phyloP scores from a whole-genome alignment of 2,113 vertebrate species.

The Heterotilapia buettikoferi region DNA sequence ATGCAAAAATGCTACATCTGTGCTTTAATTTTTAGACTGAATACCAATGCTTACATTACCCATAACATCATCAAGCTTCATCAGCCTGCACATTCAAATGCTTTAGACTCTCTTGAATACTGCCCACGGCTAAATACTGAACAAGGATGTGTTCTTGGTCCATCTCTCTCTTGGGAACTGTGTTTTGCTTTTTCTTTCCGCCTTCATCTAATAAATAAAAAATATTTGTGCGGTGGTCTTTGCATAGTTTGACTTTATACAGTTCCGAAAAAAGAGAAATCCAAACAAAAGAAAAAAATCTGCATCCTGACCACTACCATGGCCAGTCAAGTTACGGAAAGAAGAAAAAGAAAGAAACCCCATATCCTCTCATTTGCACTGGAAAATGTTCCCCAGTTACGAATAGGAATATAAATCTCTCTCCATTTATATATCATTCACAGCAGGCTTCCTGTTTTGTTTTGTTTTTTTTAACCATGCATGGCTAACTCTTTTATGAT shows the following conservation, averaged over 20 bases:
- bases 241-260: not conserved
- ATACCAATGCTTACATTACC: not conserved
- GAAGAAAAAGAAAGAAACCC: not conserved
- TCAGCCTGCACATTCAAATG: not conserved
- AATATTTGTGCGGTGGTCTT: not conserved
- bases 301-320: not conserved
- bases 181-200: not conserved
- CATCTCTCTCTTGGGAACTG: not conserved
- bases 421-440: not conserved
- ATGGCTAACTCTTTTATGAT: slow-evolving; percentile 24
- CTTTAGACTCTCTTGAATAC: not conserved
- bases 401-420: not conserved
- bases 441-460: slow-evolving; percentile 4
- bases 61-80: not conserved
- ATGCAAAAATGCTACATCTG: not conserved
- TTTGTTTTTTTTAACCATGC: not conserved
- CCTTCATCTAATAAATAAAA: not conserved
- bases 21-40: not conserved
- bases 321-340: not conserved
- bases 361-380: not conserved
- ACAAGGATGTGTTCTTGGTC: not conserved
- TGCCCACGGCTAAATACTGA: not conserved
- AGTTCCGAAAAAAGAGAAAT: not conserved
- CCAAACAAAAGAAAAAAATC: not conserved
- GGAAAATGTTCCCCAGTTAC: not conserved